These are phyloP conservation scores for Campoplex nolae DNA, from an alignment of 2,888 invertebrate genomes.

Conservation along the genomic window DNA sequence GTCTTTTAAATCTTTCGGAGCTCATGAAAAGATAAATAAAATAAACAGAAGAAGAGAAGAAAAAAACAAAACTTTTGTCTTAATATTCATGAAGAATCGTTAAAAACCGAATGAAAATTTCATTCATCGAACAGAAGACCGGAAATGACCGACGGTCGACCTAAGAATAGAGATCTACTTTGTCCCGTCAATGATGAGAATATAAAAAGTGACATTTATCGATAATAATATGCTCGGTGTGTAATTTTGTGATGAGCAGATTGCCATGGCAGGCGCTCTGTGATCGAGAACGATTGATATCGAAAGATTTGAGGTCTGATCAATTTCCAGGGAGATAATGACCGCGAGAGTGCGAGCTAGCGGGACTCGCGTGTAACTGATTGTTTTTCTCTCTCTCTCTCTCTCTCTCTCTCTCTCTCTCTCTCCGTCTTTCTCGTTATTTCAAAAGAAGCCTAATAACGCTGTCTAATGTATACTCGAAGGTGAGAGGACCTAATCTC, in stretches of 20 bases:
- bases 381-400: conserved; percentile 4
- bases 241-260: neutral
- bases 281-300: conserved; percentile 43
- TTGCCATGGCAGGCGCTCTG: conserved; percentile 3
- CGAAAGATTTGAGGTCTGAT: neutral
- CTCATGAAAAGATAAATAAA: neutral
- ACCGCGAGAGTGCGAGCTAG: conserved; percentile 52
- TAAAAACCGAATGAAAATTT: neutral
- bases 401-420: neutral
- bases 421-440: neutral
- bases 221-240: conserved; percentile 5
- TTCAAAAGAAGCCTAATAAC: conserved; percentile 44
- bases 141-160: neutral
- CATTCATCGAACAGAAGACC: neutral
- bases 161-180: conserved; percentile 1
- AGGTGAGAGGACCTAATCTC: conserved; percentile 37
- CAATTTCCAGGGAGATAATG: conserved; percentile 54
- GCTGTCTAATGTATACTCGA: conserved; percentile 40
- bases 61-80: neutral
- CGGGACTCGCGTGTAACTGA: conserved; percentile 47
- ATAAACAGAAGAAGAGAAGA: neutral
- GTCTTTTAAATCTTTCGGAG: conserved; percentile 6
- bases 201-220: conserved; percentile 5
- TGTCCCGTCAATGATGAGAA: conserved; percentile 2
- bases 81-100: neutral